Percentiles rank a stretch among this genome's conserved stretches.
phyloP scores from a whole-genome alignment of 2,797 vertebrate species.

The Myripristis jacobus region DNA sequence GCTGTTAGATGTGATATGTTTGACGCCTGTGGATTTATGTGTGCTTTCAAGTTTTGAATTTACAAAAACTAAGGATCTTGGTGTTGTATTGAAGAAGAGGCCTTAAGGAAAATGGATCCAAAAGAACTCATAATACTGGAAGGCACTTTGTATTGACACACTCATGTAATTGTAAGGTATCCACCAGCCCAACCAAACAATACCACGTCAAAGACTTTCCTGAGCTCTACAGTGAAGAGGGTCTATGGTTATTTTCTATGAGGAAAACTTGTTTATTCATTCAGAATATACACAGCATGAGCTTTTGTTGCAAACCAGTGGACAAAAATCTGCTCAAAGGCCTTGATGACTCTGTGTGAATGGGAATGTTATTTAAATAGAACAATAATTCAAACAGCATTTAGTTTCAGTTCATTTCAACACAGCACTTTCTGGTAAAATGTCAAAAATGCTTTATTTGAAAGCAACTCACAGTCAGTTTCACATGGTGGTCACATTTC shows the following conservation, averaged over 20 bases:
- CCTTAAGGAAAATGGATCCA: neutral
- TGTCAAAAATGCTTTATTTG: conserved; percentile 52
- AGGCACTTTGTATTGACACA: neutral
- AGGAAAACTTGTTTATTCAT: neutral
- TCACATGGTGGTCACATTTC: conserved; percentile 31
- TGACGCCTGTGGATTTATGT: neutral
- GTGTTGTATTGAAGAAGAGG: neutral
- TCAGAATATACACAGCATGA: neutral
- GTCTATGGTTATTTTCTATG: neutral
- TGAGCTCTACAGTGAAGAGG: neutral
- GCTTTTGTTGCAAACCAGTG: conserved; percentile 10
- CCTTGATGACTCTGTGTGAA: conserved; percentile 15
- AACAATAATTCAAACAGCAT: conserved; percentile 6
- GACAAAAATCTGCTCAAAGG: neutral
- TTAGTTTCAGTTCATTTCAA: conserved; percentile 7
- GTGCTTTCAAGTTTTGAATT: neutral
- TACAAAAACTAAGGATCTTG: neutral
- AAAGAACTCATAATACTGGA: neutral
- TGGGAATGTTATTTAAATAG: neutral
- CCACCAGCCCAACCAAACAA: neutral
- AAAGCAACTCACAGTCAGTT: conserved; percentile 42
- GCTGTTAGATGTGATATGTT: neutral
- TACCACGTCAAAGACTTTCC: neutral
- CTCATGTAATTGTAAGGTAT: neutral
- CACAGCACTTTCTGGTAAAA: conserved; percentile 21